phyloP scores from a whole-genome alignment of 2,113 vertebrate genomes.

The Pyxicephalus adspersus region DNA sequence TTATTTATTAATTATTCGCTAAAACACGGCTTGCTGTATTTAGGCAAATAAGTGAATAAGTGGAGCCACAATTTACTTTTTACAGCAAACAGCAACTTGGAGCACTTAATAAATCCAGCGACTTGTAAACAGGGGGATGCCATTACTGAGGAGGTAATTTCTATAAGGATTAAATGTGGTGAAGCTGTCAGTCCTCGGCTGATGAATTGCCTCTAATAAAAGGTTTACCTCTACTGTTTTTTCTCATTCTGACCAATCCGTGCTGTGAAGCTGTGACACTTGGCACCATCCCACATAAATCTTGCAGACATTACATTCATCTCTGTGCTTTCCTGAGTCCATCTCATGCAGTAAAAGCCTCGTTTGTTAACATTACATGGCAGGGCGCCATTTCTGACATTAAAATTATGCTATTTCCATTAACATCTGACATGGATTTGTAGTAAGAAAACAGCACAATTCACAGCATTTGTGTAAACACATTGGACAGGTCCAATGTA shows the following conservation, averaged over 20 bases:
- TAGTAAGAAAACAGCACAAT: slow-evolving; percentile 57
- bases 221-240: slow-evolving; percentile 52
- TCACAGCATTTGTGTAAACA: slow-evolving; percentile 66
- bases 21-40: slow-evolving; percentile 31
- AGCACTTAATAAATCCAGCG: slow-evolving; percentile 51
- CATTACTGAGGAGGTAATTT: slow-evolving; percentile 61
- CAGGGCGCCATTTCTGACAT: slow-evolving; percentile 62
- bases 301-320: slow-evolving; percentile 49
- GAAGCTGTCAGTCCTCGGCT: slow-evolving; percentile 58
- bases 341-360: slow-evolving; percentile 46
- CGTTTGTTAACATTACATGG: slow-evolving; percentile 69
- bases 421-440: slow-evolving; percentile 71
- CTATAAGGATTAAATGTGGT: slow-evolving; percentile 49
- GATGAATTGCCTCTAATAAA: slow-evolving; percentile 53
- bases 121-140: slow-evolving; percentile 51
- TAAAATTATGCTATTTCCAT: slow-evolving; percentile 65
- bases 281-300: slow-evolving; percentile 58
- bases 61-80: slow-evolving; percentile 29
- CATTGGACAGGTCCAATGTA: slow-evolving; percentile 60
- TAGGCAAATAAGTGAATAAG: background rate
- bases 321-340: slow-evolving; percentile 49
- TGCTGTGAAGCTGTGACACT: slow-evolving; percentile 55
- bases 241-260: slow-evolving; percentile 60
- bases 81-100: slow-evolving; percentile 50
- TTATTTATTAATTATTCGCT: slow-evolving; percentile 50